Conservation (phyloP, 2,113 vertebrate genomes). For the Pachycephala philippinensis region DNA sequence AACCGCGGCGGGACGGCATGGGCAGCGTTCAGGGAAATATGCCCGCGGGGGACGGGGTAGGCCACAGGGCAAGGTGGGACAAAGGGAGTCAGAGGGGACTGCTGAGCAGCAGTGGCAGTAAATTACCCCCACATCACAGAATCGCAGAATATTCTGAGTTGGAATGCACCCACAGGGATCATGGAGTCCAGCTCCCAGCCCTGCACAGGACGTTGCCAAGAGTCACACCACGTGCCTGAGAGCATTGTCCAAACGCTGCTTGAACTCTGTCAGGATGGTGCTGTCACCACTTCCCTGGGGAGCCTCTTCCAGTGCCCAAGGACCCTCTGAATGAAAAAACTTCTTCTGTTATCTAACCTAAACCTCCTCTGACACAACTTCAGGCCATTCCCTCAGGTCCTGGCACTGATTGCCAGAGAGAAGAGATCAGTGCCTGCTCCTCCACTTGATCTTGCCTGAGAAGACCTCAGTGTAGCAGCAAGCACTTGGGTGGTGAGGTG, state of each 20-base stretch:
- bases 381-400: neutral
- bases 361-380: neutral
- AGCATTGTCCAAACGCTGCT: neutral
- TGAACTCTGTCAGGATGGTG: neutral
- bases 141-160: neutral
- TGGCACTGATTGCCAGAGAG: neutral
- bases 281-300: neutral
- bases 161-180: neutral
- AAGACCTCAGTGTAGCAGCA: neutral
- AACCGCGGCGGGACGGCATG: neutral
- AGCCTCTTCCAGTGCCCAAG: neutral
- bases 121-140: neutral
- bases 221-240: neutral
- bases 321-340: neutral
- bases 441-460: neutral
- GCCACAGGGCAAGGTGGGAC: neutral
- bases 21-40: neutral
- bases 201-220: neutral
- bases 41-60: neutral
- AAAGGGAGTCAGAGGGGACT: neutral
- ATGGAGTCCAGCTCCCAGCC: neutral
- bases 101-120: neutral
- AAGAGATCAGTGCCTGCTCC: neutral
- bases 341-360: neutral
- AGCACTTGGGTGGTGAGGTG: fast-evolving